Evolutionary conservation across 2,797 vertebrate species (phyloP).

Genomic region (Botia almorhae): DNA sequence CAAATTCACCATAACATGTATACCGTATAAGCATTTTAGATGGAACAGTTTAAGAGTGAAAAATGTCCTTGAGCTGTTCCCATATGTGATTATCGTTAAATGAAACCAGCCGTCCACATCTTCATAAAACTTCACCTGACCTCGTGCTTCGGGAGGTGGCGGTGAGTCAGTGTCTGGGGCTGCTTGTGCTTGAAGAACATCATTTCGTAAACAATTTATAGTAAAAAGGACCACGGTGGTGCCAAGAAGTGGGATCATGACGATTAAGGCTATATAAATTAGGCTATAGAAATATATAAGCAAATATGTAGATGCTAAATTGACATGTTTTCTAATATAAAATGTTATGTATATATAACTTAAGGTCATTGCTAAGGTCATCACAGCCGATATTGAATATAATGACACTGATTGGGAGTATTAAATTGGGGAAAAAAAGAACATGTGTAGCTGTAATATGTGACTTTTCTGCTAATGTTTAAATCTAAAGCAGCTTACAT

Average conservation of each 20-base stretch:
- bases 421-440: too few relatives aligned
- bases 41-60: not conserved
- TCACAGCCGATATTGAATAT: too few relatives aligned
- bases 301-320: not conserved
- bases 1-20: not conserved
- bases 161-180: constrained; percentile 23
- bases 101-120: constrained; percentile 13
- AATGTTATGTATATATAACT: too few relatives aligned
- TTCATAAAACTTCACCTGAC: constrained; percentile 8
- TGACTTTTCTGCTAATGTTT: too few relatives aligned
- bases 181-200: constrained; percentile 17
- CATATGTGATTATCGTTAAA: constrained; percentile 19
- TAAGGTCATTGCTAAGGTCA: too few relatives aligned
- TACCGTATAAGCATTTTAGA: not conserved
- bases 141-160: not conserved
- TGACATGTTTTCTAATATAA: too few relatives aligned
- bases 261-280: not conserved
- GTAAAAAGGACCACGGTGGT: constrained; percentile 14
- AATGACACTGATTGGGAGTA: too few relatives aligned
- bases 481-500: too few relatives aligned
- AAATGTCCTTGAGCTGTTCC: not conserved
- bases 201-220: constrained; percentile 20
- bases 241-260: constrained; percentile 8
- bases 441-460: too few relatives aligned
- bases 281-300: not conserved